A percentile compares a stretch with the other conserved stretches of the same genome.
Conservation (phyloP, 2,888 invertebrate genomes). For the Nomada lathburiana region DNA sequence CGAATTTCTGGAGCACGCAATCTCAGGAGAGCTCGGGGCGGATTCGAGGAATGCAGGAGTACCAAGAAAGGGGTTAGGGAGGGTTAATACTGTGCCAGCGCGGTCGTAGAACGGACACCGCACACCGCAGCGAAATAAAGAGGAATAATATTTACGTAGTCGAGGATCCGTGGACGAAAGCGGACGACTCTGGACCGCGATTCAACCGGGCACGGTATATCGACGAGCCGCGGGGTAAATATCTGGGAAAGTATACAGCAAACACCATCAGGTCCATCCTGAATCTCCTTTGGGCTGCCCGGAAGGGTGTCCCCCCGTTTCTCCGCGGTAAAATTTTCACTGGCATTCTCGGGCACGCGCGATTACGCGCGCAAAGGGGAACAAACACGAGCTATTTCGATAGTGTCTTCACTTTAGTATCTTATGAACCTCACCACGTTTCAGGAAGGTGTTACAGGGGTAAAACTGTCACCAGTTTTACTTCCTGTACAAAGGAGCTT, state of each 20-base stretch:
- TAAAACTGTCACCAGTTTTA: neutral
- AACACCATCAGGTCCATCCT: slow-evolving; percentile 14
- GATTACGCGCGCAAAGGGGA: slow-evolving; percentile 16
- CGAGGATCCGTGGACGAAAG: slow-evolving; percentile 28
- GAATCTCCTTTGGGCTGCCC: neutral
- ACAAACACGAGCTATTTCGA: slow-evolving; percentile 2
- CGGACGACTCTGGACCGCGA: slow-evolving; percentile 28
- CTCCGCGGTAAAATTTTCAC: slow-evolving; percentile 3
- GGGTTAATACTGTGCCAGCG: slow-evolving; percentile 33
- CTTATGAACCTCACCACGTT: neutral
- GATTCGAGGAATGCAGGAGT: neutral
- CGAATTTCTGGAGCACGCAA: neutral
- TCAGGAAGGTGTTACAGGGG: neutral
- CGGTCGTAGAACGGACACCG: neutral
- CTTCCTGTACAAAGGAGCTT: neutral
- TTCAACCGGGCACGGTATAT: slow-evolving; percentile 39
- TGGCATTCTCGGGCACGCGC: slow-evolving; percentile 1
- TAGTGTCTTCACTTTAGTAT: neutral
- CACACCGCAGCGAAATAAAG: slow-evolving; percentile 32
- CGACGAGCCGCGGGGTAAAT: slow-evolving; percentile 37
- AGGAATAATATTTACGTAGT: slow-evolving; percentile 49
- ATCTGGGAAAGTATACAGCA: slow-evolving; percentile 37
- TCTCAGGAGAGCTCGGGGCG: neutral
- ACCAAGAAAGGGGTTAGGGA: neutral
- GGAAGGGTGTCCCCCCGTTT: neutral